Evolutionary conservation across 1,140 invertebrate genomes (phyloP), one percentile per base, ranked within the genome.

Genomic region (Tetraneura akinire): DNA sequence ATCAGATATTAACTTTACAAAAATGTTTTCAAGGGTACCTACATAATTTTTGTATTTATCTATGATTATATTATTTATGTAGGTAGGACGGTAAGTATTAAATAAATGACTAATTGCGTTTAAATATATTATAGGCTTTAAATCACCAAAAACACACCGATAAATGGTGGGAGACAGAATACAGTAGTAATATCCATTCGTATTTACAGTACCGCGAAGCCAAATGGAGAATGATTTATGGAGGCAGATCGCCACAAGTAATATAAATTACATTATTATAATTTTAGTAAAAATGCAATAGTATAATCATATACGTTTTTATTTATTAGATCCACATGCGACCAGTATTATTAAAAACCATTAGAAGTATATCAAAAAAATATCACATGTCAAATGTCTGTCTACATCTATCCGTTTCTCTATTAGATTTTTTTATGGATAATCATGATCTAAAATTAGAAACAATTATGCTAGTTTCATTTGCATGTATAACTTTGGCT

Each of bases 361-460:
- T 76, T 55, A 37, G 32, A 76, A 76, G 8, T 76, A 76, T 76
- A 37, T 57, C 73, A 1, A 76, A 76, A 13, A 23, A 8, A 23
- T 76, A 51, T 42, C 14, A 57, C 42, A 57, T 76, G 13, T 76
- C 73, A 60, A 76, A 76, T 57, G 53, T 57, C 29, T 49, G 51
- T 76, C 32, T 76, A 57, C 73, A 76, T 57, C 42, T 76, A 14
- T 51, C 73, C 1, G 53, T 76, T n/a, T 21, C 51, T 1, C 16
- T 76, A 21, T 57, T 76, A n/a, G 73, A 76, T 76, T 57, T 57
- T 4, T 76, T 76, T 23, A 76, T 76, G 73, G 73, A 76, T 45
- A 53, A 76, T 37, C 73, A 76, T 23, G 73, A 76, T 76, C 16
- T 76, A 76, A 76, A 76, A 45, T 76, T 76, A 42, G 73, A 76